These are phyloP conservation scores for Ectemnius cavifrons DNA, from an alignment of 2,888 invertebrate genomes.

Conservation along the genomic window DNA sequence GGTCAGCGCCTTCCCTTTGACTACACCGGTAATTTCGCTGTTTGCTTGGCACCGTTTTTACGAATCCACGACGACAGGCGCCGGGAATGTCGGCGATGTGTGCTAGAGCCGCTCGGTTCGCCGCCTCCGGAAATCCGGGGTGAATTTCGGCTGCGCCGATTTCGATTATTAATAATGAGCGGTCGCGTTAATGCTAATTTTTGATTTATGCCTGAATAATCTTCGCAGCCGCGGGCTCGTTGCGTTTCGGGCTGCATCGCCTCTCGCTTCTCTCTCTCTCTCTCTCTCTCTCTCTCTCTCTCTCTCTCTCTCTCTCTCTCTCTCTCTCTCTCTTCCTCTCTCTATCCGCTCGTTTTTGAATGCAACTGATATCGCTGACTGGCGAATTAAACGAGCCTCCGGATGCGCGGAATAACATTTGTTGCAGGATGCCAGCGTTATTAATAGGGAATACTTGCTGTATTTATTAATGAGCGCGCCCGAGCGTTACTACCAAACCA, in stretches of 20 bases:
- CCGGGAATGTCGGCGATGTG: not conserved
- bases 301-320: not conserved
- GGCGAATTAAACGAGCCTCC: slow-evolving; percentile 47
- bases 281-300: slow-evolving; percentile 1
- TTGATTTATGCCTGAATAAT: slow-evolving; percentile 54
- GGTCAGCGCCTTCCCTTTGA: not conserved
- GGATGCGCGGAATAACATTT: slow-evolving; percentile 50
- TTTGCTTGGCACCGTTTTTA: not conserved
- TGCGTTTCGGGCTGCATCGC: slow-evolving; percentile 12
- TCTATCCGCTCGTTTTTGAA: slow-evolving; percentile 46
- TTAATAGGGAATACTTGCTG: slow-evolving; percentile 51
- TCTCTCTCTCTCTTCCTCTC: slow-evolving; percentile 14
- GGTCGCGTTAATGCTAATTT: slow-evolving; percentile 51
- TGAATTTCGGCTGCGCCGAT: slow-evolving; percentile 21
- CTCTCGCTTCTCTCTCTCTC: not conserved
- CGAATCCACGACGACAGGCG: not conserved
- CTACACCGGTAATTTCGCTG: not conserved
- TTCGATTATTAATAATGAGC: slow-evolving; percentile 51
- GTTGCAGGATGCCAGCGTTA: slow-evolving; percentile 44
- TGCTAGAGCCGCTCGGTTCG: not conserved
- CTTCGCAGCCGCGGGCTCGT: slow-evolving; percentile 34
- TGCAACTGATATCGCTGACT: slow-evolving; percentile 50
- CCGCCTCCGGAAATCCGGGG: not conserved
- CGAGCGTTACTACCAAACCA: no score
- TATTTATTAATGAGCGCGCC: slow-evolving; percentile 42